Conservation (phyloP, 2,113 vertebrate genomes). For the Shinisaurus crocodilurus region DNA sequence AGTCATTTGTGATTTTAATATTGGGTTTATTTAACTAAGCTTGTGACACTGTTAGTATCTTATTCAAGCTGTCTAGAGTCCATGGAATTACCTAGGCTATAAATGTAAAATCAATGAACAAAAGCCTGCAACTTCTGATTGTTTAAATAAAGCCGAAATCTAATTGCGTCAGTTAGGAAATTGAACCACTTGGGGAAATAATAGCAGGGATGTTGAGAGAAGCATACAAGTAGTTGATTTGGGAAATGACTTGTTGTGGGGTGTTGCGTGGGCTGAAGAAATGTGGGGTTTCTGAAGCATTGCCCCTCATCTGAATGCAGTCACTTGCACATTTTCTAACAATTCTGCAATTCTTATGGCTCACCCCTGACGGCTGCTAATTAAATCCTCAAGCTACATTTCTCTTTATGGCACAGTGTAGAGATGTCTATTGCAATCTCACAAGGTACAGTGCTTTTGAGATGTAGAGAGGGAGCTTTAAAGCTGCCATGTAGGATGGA, state of each 20-base stretch:
- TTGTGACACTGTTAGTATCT: neutral
- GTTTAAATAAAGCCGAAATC: neutral
- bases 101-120: neutral
- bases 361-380: slow-evolving; percentile 41
- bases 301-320: neutral
- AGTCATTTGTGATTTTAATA: too few species aligned
- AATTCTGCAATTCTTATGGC: slow-evolving; percentile 45
- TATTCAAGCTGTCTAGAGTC: neutral
- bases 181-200: neutral
- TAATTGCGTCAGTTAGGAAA: neutral
- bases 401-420: slow-evolving; percentile 21
- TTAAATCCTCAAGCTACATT: slow-evolving; percentile 54
- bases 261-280: neutral
- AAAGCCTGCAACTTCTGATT: neutral
- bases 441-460: slow-evolving; percentile 57
- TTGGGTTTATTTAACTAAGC: neutral
- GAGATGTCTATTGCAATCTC: slow-evolving; percentile 67
- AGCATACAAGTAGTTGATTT: neutral
- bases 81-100: neutral
- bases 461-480: slow-evolving; percentile 40
- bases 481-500: slow-evolving; percentile 27
- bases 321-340: neutral
- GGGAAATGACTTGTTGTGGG: neutral
- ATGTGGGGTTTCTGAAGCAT: neutral
- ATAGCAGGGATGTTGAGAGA: neutral